A percentile compares a stretch with the other conserved stretches of the same genome.
Conservation (phyloP, 1,140 invertebrate species). For the Rhizoglyphus robini region DNA sequence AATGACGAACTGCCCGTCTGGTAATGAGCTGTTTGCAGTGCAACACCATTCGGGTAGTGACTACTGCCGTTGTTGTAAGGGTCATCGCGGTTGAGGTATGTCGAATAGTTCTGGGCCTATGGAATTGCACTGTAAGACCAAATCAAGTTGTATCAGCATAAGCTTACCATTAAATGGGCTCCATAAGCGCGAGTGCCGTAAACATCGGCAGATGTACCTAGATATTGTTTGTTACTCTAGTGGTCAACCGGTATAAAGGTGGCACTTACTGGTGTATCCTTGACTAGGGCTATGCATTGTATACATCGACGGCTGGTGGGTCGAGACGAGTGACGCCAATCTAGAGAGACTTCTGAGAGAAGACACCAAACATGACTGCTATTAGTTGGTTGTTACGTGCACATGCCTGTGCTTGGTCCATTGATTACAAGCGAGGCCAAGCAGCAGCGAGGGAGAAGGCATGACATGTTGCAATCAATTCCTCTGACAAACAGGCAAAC, state of each 20-base stretch:
- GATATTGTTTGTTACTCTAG: too few relatives aligned
- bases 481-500: not conserved
- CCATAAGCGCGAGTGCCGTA: constrained; percentile 6
- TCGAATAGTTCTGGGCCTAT: constrained; percentile 4
- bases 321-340: not conserved
- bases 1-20: not conserved
- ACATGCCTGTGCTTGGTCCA: constrained; percentile 1
- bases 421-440: not conserved
- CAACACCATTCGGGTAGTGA: not conserved
- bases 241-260: too few relatives aligned
- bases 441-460: not conserved
- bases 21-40: not conserved
- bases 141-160: not conserved
- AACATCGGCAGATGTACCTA: not conserved
- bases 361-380: not conserved
- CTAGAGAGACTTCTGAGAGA: not conserved
- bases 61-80: not conserved
- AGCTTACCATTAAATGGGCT: constrained; percentile 9
- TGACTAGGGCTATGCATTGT: constrained; percentile 12
- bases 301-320: not conserved
- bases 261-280: constrained; percentile 9
- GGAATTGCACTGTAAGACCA: not conserved
- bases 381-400: constrained; percentile 5
- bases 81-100: not conserved
- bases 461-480: not conserved